phyloP scores from a whole-genome alignment of 2,888 invertebrate genomes.

The Xylophagus ater region DNA sequence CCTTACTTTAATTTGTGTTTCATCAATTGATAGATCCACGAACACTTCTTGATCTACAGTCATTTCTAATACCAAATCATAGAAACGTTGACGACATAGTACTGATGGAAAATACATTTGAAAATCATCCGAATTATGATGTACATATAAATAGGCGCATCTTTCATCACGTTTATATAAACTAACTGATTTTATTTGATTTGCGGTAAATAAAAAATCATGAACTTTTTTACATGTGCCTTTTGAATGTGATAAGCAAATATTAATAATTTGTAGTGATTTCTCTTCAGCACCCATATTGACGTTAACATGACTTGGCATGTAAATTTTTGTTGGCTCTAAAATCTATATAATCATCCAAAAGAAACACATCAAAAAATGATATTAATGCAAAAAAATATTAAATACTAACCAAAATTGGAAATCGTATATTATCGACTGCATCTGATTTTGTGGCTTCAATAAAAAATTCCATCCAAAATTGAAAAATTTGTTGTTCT shows the following conservation, averaged over 20 bases:
- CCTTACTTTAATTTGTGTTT: conserved; percentile 60
- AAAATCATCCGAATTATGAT: conserved; percentile 97
- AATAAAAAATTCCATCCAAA: conserved; percentile 98
- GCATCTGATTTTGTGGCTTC: conserved; percentile 79
- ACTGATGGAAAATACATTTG: conserved; percentile 95
- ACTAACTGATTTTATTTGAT: conserved; percentile 49
- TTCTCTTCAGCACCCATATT: conserved; percentile 91
- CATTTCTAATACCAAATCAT: conserved; percentile 74
- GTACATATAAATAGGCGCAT: conserved; percentile 92
- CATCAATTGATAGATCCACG: conserved; percentile 61
- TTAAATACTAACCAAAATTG: conserved; percentile 40
- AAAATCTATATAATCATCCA: conserved; percentile 49
- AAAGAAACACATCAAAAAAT: conserved; percentile 20
- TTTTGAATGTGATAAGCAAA: conserved; percentile 67
- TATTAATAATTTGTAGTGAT: conserved; percentile 77
- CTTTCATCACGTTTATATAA: conserved; percentile 92
- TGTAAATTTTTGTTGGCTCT: conserved; percentile 84
- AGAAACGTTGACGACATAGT: conserved; percentile 69
- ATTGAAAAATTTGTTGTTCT: conserved; percentile 83
- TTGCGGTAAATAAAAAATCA: conserved; percentile 87
- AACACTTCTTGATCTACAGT: conserved; percentile 76
- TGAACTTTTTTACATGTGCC: conserved; percentile 75
- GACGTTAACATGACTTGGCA: conserved; percentile 93
- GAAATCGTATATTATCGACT: conserved; percentile 78
- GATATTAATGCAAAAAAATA: conserved; percentile 14